Evolutionary conservation across 2,797 vertebrate species (phyloP), one percentile per base, ranked within the genome.

Genomic region (Trachurus trachurus): DNA sequence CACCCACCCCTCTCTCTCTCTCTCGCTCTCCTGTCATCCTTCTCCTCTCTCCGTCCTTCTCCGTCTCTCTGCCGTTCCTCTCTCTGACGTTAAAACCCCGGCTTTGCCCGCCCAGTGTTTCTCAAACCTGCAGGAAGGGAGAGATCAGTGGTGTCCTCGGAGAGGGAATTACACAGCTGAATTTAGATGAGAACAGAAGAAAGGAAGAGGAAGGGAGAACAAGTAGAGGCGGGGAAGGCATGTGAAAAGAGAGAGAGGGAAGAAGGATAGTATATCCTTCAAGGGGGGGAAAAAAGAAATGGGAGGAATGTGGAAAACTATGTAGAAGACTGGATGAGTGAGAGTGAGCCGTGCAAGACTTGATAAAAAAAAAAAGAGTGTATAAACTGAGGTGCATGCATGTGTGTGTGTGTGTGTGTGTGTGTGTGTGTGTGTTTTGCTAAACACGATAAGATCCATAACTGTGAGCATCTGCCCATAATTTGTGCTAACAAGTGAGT

Each of bases 141-240:
- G 83, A 92, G 91, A 94, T 94, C 93, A 93, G 91, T 92, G 91
- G 90, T 86, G 87, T 91, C 91, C 90, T 88, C 86, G 74, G 84
- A 87, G 84, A 88, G 88, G 77, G 90, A 89, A 88, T 91, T 85
- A 88, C 87, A 87, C 87, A 81, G 89, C 89, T 88, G 93, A 89
- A 92, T 92, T 91, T 91, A 68, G 90, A 93, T 91, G 90, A 93
- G 92, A 91, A 76, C 80, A 86, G 85, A 90, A 93, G 91, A 93
- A 91, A 91, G 85, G 78, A 87, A 86, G 85, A 89, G 86, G 83
- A 91, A 91, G 88, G 81, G 85, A 89, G 90, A 86, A 89, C 89
- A 91, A 87, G 88, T 52, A 92, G 87, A 91, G 91, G 90, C 85
- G 85, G 86, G 84, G 85, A 90, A 83, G 86, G 84, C 82, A 82